Conservation (phyloP, 1,140 invertebrate genomes). For the Cardiocondyla obscurior region DNA sequence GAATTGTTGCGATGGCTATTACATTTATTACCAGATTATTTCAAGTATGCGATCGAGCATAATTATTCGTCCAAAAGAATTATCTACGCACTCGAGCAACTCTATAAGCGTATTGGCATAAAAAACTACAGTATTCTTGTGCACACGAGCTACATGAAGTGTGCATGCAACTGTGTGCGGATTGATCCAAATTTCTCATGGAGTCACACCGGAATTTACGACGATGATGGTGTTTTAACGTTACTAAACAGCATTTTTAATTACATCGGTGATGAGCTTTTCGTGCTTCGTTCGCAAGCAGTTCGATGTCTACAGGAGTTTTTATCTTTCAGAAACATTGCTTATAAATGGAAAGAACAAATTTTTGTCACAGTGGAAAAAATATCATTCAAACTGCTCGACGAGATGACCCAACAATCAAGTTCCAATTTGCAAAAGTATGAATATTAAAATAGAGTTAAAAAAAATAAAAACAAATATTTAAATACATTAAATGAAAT, state of each 20-base stretch:
- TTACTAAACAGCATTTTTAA: slow-evolving; percentile 71
- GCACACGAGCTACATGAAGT: slow-evolving; percentile 75
- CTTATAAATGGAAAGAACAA: slow-evolving; percentile 69
- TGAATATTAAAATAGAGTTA: neutral
- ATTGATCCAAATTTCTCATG: slow-evolving; percentile 53
- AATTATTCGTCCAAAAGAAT: slow-evolving; percentile 6
- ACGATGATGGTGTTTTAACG: slow-evolving; percentile 34
- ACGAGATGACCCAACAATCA: neutral
- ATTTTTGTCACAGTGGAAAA: slow-evolving; percentile 74
- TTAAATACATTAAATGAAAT: neutral
- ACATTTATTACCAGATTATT: slow-evolving; percentile 67
- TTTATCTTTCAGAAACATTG: slow-evolving; percentile 66
- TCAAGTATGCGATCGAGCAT: slow-evolving; percentile 51
- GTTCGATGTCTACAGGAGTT: slow-evolving; percentile 76
- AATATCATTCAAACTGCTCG: slow-evolving; percentile 54
- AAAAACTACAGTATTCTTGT: slow-evolving; percentile 74
- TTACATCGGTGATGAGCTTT: slow-evolving; percentile 74
- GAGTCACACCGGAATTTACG: neutral
- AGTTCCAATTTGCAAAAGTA: slow-evolving; percentile 10
- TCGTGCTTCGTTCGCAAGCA: slow-evolving; percentile 79
- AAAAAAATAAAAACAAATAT: neutral
- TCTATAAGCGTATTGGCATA: slow-evolving; percentile 40
- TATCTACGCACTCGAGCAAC: slow-evolving; percentile 41
- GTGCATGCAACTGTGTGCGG: slow-evolving; percentile 73
- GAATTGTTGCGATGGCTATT: slow-evolving; percentile 59